Base-by-base conservation (phyloP, 64 coral and sea anemone species). In the Montipora cactus region DNA sequence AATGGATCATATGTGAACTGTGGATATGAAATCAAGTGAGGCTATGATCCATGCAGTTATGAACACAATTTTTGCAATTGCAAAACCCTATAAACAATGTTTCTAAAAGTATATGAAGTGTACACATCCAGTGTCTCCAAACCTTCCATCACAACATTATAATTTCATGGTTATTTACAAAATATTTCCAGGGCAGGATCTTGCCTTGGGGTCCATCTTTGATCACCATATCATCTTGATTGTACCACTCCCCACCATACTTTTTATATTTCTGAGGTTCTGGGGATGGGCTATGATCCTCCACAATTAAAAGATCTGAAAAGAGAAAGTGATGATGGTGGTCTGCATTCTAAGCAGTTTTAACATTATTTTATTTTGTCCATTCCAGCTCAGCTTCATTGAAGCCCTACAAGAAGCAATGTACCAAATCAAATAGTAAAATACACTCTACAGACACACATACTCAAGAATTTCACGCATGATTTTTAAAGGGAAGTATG, bases 151-250 rank as follows among this genome's bases (percentile, higher is more conserved):
- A 7, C 67, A 19, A 37, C 19, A 5, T 37, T 37, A 37, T 37
- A 37, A 37, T 37, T 37, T 2, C 37, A 57, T 57, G 6, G 11
- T 57, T 57, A 57, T 57, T 57, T 57, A 57, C 11, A 57, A 57
- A 57, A 57, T 1, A 37, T 6, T 57, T 6, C 53, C 0, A 57
- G 53, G 53, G 53, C 11, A 11, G 53, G 70, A 22, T 51, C 46
- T 81, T 67, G 44, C 75, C 45, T 52, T 93, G 80, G 44, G 82
- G 87, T n/a, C 83, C 87, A 49, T 93, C 76, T 88, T 80, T 93
- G 47, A 88, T 88, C 12, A 88, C 76, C 48, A 93, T 87, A n/a
- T 78, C 85, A 88, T 93, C 92, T 49, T 93, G 83, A 74, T 93
- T 84, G 74, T 88, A 93, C 92, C 92, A 93, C 11, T 93, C 77